Percentiles rank a stretch among this genome's conserved stretches.
Evolutionary conservation across 2,797 vertebrate genomes (phyloP).

Genomic region (Trachurus trachurus): DNA sequence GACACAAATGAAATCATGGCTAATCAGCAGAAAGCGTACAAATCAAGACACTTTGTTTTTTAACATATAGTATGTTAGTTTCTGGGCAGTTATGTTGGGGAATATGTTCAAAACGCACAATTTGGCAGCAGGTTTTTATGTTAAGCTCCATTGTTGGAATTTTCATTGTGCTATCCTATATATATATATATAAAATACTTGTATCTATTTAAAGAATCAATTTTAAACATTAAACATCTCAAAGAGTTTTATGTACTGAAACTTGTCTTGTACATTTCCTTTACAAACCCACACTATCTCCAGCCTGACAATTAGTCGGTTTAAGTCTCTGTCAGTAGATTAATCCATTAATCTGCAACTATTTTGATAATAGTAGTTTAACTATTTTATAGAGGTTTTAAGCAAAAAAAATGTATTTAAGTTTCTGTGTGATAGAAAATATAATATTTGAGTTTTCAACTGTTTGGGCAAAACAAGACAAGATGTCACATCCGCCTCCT

Average conservation of each 20-base stretch:
- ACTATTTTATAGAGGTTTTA: not conserved
- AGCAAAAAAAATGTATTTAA: not conserved
- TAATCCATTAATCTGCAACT: not conserved
- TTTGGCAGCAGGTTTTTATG: conserved; percentile 47
- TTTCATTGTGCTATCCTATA: conserved; percentile 62
- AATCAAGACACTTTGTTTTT: conserved; percentile 19
- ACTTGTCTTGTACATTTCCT: conserved; percentile 10
- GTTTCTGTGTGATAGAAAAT: not conserved
- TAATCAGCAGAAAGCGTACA: conserved; percentile 16
- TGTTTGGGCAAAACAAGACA: not conserved
- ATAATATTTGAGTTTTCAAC: not conserved
- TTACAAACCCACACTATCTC: not conserved
- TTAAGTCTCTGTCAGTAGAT: not conserved
- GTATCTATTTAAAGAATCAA: conserved; percentile 88
- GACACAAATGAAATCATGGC: conserved; percentile 1
- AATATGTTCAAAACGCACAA: conserved; percentile 54
- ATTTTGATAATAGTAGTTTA: not conserved
- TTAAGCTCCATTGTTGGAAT: conserved; percentile 40
- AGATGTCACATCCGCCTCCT: not conserved
- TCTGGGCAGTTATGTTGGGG: conserved; percentile 11
- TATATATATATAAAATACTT: conserved; percentile 80
- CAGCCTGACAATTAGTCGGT: not conserved
- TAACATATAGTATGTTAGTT: conserved; percentile 5
- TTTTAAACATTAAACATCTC: conserved; percentile 83
- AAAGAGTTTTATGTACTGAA: conserved; percentile 53